Base-by-base conservation (phyloP, 2,797 vertebrate genomes). In the Lithobates sylvaticus region DNA sequence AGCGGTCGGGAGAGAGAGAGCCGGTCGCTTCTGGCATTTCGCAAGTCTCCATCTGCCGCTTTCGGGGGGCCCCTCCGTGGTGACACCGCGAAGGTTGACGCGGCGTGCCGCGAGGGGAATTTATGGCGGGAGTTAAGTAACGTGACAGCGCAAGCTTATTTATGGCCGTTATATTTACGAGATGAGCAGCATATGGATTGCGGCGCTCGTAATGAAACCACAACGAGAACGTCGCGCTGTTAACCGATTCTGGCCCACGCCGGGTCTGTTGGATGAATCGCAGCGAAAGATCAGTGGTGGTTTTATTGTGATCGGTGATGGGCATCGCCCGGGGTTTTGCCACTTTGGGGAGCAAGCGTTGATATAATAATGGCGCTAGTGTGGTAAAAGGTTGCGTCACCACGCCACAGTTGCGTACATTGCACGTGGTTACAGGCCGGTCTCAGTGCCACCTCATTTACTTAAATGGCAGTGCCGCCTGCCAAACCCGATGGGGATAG, bases 111-210 rank as follows among this genome's bases (percentile, higher is more conserved):
- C 8, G 0, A 1, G 7, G n/a, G 7, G 18, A 47, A 85, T 85
- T 85, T 80, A 85, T 85, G 78, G 23, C 84, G 36, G 26, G 54
- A 69, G 70, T 76, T 80, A 80, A 85, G 77, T 75, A 58, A n/a
- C 5, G 77, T 81, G 84, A 81, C 84, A 75, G 71, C 42, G 39
- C 1, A 0, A 36, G 23, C n/a, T 79, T 58, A 81, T 85, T 85
- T 85, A 85, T 32, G 3, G 61, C 23, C 23, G 58, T 36, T 42
- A 36, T 78, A 80, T 81, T 85, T 74, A 81, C 36, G 42, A 80
- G 77, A 69, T 26, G 58, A 80, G 78, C 29, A 15, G 42, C 84
- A 58, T 69, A 69, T 75, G 70, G 71, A 29, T 47, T 3, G 26
- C 29, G 27, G n/a, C 34, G 78, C 32, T 16, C 3, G 27, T 13